Evolutionary conservation across 2,797 vertebrate genomes (phyloP).

Genomic region (Microtus agrestis): DNA sequence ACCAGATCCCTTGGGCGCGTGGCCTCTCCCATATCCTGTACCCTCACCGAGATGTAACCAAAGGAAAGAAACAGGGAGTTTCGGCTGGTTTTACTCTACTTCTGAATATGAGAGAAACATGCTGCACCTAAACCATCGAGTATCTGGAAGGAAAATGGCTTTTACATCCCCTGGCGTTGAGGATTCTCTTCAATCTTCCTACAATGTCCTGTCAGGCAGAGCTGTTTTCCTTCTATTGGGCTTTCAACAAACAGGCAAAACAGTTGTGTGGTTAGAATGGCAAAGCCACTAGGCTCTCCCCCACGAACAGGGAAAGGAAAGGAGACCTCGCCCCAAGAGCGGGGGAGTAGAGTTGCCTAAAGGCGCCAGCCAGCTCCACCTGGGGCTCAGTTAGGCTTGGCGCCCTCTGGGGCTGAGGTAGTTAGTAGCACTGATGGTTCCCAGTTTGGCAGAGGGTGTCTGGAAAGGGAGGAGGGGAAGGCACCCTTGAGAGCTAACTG

Average conservation of each 20-base stretch:
- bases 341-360: neutral
- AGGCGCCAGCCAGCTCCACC: conserved; percentile 17
- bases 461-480: conserved; percentile 80
- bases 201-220: neutral
- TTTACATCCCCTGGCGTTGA: conserved; percentile 33
- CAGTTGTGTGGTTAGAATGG: conserved; percentile 8
- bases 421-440: conserved; percentile 70
- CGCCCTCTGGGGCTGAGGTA: conserved; percentile 74
- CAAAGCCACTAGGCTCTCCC: conserved; percentile 58
- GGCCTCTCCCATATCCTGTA: conserved; percentile 41
- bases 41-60: conserved; percentile 54
- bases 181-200: conserved; percentile 24
- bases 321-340: neutral
- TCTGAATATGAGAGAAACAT: conserved; percentile 63
- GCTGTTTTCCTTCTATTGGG: conserved; percentile 28
- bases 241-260: conserved; percentile 41
- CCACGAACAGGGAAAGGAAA: neutral
- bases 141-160: conserved; percentile 72
- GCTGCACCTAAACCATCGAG: conserved; percentile 66
- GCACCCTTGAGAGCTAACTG: conserved; percentile 82
- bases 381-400: neutral
- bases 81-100: conserved; percentile 69
- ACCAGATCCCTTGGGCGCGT: neutral
- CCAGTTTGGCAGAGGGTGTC: conserved; percentile 68
- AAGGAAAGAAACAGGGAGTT: conserved; percentile 63